Percentiles rank a stretch among this genome's conserved stretches.
phyloP scores from a whole-genome alignment of 2,888 invertebrate species.

The Agonopterix heracliana region DNA sequence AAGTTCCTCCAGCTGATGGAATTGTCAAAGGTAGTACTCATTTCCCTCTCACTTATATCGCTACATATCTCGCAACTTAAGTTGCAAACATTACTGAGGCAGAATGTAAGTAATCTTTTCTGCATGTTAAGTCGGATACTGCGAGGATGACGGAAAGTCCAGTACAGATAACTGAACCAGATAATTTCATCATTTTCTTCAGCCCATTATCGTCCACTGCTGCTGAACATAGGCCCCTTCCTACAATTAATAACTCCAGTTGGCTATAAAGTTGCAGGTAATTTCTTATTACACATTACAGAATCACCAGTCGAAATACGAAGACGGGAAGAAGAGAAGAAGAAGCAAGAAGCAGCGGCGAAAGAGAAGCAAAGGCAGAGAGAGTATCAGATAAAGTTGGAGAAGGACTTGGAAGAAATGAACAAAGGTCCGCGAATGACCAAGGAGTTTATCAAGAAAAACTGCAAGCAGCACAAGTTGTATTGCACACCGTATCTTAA shows the following conservation, averaged over 20 bases:
- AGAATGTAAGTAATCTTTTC: too few relatives aligned
- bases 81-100: too few relatives aligned
- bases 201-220: too few relatives aligned
- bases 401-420: constrained; percentile 55
- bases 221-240: too few relatives aligned
- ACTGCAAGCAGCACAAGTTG: constrained; percentile 89
- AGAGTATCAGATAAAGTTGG: constrained; percentile 44
- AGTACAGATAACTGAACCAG: too few relatives aligned
- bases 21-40: neutral
- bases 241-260: too few relatives aligned
- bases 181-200: too few relatives aligned
- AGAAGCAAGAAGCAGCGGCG: constrained; percentile 35
- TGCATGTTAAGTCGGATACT: too few relatives aligned
- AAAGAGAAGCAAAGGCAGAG: constrained; percentile 38
- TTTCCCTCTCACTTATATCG: too few relatives aligned
- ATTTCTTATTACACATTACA: neutral
- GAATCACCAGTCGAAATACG: constrained; percentile 19
- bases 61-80: too few relatives aligned
- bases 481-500: constrained; percentile 93
- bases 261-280: neutral
- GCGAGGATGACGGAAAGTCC: too few relatives aligned
- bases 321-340: constrained; percentile 28
- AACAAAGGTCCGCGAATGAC: constrained; percentile 80
- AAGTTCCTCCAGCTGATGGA: constrained; percentile 14
- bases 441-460: constrained; percentile 84